Evolutionary conservation across 2,888 invertebrate genomes (phyloP), one percentile per base, ranked within the genome.

Genomic region (Eurytoma adleriae): DNA sequence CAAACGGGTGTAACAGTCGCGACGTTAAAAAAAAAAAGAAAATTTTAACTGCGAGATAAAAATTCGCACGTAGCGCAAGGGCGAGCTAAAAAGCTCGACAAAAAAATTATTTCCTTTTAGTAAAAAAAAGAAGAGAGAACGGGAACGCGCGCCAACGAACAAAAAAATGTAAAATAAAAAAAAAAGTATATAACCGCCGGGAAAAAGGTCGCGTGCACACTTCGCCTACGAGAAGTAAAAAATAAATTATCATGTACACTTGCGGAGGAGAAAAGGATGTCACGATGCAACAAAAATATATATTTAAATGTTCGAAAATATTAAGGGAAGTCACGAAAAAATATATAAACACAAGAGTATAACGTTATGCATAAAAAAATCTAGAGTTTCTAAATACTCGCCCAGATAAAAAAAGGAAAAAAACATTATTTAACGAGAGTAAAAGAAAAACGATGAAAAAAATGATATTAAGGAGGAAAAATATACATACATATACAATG

Each of bases 361-460:
- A 40, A 54, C n/a, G 73, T 72, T 48, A 67, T 85, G 83, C 80
- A 78, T 83, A 83, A 81, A 81, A 83, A 83, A 85, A 86, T 84
- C 86, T 85, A 85, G 83, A 85, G 85, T 87, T 87, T 86, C 84
- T 86, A 85, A 86, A 84, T 84, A 87, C 83, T 84, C 83, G 84
- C 83, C 83, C 82, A 20, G 27, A 72, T 64, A 64, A 64, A 64
- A 54, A 30, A 27, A 78, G n/a, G n/a, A n/a, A 73, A 24, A n/a
- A 18, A 54, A 56, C n/a, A 71, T 71, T 59, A 72, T 71, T 75
- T 56, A 54, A 66, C 2, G 56, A 74, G 48, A 48, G 56, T 54
- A 40, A 27, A 76, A 27, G 18, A 75, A 50, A 67, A 73, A 54
- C 54, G 27, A 72, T 73, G 67, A 59, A 40, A 71, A 67, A 67